Evolutionary conservation across 2,797 vertebrate species (phyloP), one percentile per base, ranked within the genome.

Genomic region (Ambastaia sidthimunki): DNA sequence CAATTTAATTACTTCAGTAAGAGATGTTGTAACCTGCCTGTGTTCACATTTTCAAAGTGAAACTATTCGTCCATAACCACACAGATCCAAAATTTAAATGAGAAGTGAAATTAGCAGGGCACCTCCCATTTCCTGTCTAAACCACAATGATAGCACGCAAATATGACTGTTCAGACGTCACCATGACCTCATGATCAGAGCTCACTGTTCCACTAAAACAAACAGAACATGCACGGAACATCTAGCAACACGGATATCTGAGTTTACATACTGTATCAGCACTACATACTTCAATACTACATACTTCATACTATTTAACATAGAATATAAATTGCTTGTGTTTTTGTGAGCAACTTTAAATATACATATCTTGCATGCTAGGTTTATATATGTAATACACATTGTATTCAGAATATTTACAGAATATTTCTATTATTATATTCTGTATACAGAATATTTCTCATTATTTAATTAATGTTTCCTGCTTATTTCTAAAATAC

Each of bases 31-130:
- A 83, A 90, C 91, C 90, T 31, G 88, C 54, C 71, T 15, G 13
- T n/a, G 65, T 74, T 81, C 83, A 87, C 86, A 80, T 89, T 88
- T 83, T 89, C 89, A 91, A 78, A 62, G 66, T 71, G 55, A n/a
- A 84, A 83, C 48, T 52, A 86, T 90, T 83, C 81, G 57, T 68
- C 52, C 59, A 48, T 54, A 68, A 67, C 47, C 19, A 16, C 25
- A 25, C 25, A 74, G 21, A 11, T 41, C 60, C 44, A 63, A 41
- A 65, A n/a, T 31, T 74, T 68, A 44, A 18, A 71, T 65, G 37
- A 82, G 86, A 91, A 90, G 63, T 70, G 81, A 90, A 81, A 89
- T 21, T 62, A 48, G 70, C 44, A 48, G 48, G 62, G 12, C 1
- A 28, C 25, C 0, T 48, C 55, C 83, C 88, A 87, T 87, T 86